Base-by-base conservation (phyloP, 1,140 invertebrate genomes). In the Whitmania pigra region DNA sequence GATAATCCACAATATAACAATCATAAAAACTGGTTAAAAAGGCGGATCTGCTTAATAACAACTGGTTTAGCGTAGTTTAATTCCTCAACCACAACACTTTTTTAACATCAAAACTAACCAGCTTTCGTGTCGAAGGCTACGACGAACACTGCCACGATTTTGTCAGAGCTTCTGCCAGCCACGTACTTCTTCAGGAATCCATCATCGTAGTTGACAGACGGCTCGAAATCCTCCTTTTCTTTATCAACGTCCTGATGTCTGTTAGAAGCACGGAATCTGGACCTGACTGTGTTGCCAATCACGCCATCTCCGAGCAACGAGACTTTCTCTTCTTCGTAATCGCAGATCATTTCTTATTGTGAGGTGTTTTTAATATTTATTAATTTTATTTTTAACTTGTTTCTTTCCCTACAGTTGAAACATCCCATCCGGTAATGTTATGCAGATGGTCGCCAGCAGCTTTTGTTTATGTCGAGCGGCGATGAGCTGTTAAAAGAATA, bases 121-220 rank as follows among this genome's bases (percentile, higher is more conserved):
- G 82, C 80, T 75, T 81, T 76, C 25, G 79, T 82, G 72, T 83
- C 82, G 75, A 83, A 83, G n/a, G 82, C 81, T 25, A 83, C 81
- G 31, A 82, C 79, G 76, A 83, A 83, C 40, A 83, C 78, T 63
- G 79, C 79, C 20, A 82, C 79, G 67, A 83, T 78, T 53, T 79
- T 72, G 71, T 81, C 79, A 7, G 72, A 2, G 22, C 57, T 63
- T 31, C 29, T 63, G 22, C 22, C 15, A n/a, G 22, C 57, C 29
- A 66, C 55, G 15, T 49, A 49, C 15, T 49, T 49, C 43, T 49
- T 49, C 43, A 49, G 43, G 43, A 49, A 49, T 49, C 15, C 43
- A 3, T 49, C 43, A 13, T 49, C 43, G 43, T 49, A 49, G 43
- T 78, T 78, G 0, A 73, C 55, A 63, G 18, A 18, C 57, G 22